phyloP scores from a whole-genome alignment of 2,113 vertebrate species.

The Eonycteris spelaea region DNA sequence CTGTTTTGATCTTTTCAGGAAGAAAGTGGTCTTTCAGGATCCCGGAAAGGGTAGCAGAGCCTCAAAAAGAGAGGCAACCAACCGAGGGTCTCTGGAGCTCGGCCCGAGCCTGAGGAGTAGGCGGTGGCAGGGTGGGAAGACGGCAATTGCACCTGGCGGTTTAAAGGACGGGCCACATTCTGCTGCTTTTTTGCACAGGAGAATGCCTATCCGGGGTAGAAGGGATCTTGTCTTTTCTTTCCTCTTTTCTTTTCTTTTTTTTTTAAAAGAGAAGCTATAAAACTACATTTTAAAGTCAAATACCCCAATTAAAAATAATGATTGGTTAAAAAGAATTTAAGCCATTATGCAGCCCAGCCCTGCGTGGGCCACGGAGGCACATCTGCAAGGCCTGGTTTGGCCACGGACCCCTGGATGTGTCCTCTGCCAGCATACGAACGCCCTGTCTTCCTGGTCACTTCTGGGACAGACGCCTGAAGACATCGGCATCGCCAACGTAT shows the following conservation, averaged over 20 bases:
- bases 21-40: neutral
- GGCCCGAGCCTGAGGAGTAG: neutral
- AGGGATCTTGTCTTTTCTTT: neutral
- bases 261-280: neutral
- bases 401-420: rapidly evolving
- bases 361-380: no score
- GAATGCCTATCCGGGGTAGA: neutral
- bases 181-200: neutral
- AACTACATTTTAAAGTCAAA: neutral
- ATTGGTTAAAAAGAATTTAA: neutral
- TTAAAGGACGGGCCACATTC: neutral
- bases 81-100: neutral
- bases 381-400: no score
- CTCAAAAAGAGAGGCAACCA: neutral
- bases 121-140: no score
- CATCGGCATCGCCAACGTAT: rapidly evolving
- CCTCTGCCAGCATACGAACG: neutral
- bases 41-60: neutral
- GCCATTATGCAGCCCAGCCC: neutral
- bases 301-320: neutral
- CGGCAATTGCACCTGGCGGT: no score
- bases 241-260: neutral
- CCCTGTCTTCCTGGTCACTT: neutral
- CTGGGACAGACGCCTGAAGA: neutral
- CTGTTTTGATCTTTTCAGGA: neutral